Evolutionary conservation across 1,140 invertebrate species (phyloP).

Genomic region (Drosophila sproati): DNA sequence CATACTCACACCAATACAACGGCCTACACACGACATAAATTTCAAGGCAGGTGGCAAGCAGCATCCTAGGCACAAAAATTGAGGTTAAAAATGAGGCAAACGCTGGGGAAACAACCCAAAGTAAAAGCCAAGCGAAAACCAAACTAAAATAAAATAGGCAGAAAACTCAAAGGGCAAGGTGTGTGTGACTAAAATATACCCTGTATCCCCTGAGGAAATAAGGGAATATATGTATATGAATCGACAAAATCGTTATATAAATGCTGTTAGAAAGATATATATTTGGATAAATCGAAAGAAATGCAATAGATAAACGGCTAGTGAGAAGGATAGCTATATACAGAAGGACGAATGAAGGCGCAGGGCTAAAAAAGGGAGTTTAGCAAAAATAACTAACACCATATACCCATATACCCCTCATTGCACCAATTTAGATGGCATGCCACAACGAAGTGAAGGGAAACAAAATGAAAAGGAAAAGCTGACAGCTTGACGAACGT

Average conservation of each 20-base stretch:
- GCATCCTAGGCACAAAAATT: constrained; percentile 65
- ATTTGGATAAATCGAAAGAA: background rate
- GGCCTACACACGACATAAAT: constrained; percentile 34
- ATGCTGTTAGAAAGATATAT: background rate
- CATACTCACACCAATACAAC: constrained; percentile 11
- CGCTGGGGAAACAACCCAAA: constrained; percentile 39
- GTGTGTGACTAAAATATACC: background rate
- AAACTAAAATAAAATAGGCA: constrained; percentile 31
- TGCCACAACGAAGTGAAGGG: constrained; percentile 18
- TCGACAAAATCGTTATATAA: background rate
- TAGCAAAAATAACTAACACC: background rate
- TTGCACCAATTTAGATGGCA: constrained; percentile 6
- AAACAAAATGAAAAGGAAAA: constrained; percentile 47
- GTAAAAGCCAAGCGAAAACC: constrained; percentile 41
- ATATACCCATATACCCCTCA: background rate
- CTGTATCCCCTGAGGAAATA: background rate
- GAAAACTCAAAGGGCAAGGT: background rate
- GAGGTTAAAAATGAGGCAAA: constrained; percentile 70
- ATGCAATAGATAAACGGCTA: no score
- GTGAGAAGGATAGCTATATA: no score
- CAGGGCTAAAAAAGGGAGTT: no score
- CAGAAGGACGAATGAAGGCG: no score
- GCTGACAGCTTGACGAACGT: constrained; percentile 65
- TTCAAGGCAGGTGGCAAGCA: constrained; percentile 66
- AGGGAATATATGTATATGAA: no score